Base-by-base conservation (phyloP, 2,888 invertebrate species). In the Cactoblastis cactorum region DNA sequence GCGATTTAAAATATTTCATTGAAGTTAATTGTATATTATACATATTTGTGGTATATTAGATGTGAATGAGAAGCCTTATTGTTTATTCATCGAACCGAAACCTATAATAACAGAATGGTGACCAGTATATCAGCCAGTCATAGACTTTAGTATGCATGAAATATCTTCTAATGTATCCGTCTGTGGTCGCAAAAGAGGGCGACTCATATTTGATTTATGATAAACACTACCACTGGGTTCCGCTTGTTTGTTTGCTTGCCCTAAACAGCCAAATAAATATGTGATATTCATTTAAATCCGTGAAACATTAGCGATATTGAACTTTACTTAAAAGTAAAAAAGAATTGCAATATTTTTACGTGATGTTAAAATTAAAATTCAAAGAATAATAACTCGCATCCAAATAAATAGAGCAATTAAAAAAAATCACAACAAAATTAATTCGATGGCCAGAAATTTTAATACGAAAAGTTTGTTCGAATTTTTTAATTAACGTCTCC, bases 21-120 rank as follows among this genome's bases (percentile, higher is more conserved):
- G n/a, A n/a, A n/a, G n/a, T n/a, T n/a, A n/a, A n/a, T n/a, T n/a
- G n/a, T n/a, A n/a, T n/a, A n/a, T n/a, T n/a, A n/a, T n/a, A n/a
- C n/a, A n/a, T n/a, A n/a, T n/a, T n/a, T n/a, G n/a, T n/a, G n/a
- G n/a, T n/a, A n/a, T n/a, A n/a, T n/a, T n/a, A n/a, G n/a, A n/a
- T n/a, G 24, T 28, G n/a, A 8, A 28, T 15, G 28, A 17, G 28
- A 17, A 38, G 14, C 24, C 14, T 22, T 22, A 46, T 19, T 37
- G 14, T 35, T 37, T 38, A 48, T 48, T 48, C 37, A 48, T 37
- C 37, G 15, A 11, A 4, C 35, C 22, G 28, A 37, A 48, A 11
- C 15, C 11, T 9, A 47, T 3, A 37, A 11, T 37, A 37, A 15
- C 24, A 22, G 24, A 1, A 17, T 9, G 17, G 37, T 8, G 17